These are phyloP conservation scores for Hapalemur alaotrensis DNA, from an alignment of 2,797 vertebrate species.

Conservation along the genomic window DNA sequence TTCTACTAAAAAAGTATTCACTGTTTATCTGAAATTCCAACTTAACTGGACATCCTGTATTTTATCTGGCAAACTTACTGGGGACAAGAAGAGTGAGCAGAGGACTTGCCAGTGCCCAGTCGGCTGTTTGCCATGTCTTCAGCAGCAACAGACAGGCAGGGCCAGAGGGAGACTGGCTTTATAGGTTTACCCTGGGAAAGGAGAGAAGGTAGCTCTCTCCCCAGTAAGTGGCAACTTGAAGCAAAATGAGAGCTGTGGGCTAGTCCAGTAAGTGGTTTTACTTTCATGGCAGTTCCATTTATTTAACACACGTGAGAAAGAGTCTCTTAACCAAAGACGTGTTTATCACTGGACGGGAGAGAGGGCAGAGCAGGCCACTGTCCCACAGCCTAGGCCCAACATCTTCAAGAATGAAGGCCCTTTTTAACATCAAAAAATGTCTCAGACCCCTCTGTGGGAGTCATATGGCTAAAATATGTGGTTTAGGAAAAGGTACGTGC, in stretches of 20 bases:
- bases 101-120: background rate
- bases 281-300: background rate
- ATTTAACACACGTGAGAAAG: slow-evolving; percentile 37
- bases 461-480: background rate
- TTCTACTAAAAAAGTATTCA: slow-evolving; percentile 28
- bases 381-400: background rate
- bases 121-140: background rate
- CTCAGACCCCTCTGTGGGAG: background rate
- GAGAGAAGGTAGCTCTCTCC: slow-evolving; percentile 31
- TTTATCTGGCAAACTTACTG: slow-evolving; percentile 53
- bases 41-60: slow-evolving; percentile 1
- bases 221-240: slow-evolving; percentile 5
- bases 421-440: background rate
- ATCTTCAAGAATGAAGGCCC: background rate
- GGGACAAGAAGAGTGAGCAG: background rate
- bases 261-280: background rate
- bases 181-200: slow-evolving; percentile 31
- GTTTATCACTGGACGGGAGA: background rate
- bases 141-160: background rate
- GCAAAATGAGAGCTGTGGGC: background rate
- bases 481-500: background rate
- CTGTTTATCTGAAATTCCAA: slow-evolving; percentile 48
- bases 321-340: slow-evolving; percentile 14
- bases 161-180: slow-evolving; percentile 22
- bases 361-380: background rate